phyloP scores from a whole-genome alignment of 2,113 vertebrate genomes.

The Rhea americana region DNA sequence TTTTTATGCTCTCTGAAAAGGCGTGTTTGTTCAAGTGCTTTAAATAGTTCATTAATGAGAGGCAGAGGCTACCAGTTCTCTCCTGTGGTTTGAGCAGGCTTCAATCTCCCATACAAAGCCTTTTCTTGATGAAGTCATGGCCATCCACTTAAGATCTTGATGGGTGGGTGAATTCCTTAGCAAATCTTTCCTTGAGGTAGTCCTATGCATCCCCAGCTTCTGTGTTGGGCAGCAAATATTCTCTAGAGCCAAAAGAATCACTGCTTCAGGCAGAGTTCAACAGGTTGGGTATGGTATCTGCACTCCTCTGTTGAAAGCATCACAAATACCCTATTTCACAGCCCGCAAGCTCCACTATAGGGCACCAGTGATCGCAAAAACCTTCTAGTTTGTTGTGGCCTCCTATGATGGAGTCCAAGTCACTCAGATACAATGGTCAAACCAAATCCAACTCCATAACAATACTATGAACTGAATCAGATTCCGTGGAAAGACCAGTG shows the following conservation, averaged over 20 bases:
- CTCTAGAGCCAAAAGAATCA: background rate
- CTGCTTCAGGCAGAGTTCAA: background rate
- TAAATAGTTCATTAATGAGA: constrained; percentile 51
- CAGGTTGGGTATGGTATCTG: background rate
- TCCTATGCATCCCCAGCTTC: background rate
- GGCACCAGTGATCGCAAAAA: background rate
- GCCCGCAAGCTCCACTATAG: background rate
- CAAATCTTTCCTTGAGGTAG: background rate
- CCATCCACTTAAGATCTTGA: background rate
- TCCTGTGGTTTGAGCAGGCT: background rate
- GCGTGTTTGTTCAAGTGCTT: constrained; percentile 39
- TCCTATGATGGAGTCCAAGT: background rate
- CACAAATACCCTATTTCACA: background rate
- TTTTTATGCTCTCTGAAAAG: constrained; percentile 41
- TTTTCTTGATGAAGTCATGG: background rate
- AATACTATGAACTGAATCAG: background rate
- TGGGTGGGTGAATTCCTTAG: background rate
- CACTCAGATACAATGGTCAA: background rate
- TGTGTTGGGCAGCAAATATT: background rate
- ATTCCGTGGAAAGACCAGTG: background rate
- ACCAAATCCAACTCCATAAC: background rate
- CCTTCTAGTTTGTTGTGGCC: background rate
- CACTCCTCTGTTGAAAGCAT: background rate
- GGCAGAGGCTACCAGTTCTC: background rate
- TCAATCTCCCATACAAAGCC: background rate